These are phyloP conservation scores for Notechis scutatus DNA, from an alignment of 2,113 vertebrate genomes.

Conservation along the genomic window DNA sequence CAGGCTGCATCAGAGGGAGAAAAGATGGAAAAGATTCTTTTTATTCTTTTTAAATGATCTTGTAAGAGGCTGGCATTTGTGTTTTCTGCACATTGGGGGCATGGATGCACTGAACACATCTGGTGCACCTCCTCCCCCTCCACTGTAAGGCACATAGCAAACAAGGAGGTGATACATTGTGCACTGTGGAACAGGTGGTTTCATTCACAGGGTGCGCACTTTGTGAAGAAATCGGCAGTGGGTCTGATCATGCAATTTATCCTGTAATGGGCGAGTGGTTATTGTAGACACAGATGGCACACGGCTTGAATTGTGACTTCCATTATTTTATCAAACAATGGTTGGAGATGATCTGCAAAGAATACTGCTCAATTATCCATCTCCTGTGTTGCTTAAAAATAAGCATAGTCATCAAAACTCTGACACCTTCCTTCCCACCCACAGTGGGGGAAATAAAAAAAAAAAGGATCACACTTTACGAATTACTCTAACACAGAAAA, in stretches of 20 bases:
- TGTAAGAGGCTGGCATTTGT: not conserved
- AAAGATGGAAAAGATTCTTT: not conserved
- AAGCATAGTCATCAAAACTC: not conserved
- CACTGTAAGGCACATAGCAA: not conserved
- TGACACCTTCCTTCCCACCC: not conserved
- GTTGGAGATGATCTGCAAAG: constrained; percentile 6
- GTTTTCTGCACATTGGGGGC: not conserved
- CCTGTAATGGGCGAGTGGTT: not conserved
- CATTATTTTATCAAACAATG: constrained; percentile 9
- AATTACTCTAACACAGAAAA: not conserved
- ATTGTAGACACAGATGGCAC: not conserved
- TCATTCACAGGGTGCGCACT: not conserved
- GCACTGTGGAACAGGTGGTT: not conserved
- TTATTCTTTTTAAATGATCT: not conserved
- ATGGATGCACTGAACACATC: not conserved
- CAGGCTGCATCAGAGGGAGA: not conserved
- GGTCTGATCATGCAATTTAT: not conserved
- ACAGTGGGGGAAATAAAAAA: not conserved
- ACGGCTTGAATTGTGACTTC: not conserved
- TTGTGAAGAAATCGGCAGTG: not conserved
- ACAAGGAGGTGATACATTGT: not conserved
- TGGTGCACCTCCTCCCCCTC: not conserved
- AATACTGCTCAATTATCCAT: constrained; percentile 10
- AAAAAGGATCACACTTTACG: not conserved
- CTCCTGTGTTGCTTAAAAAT: not conserved